A percentile compares a stretch with the other conserved stretches of the same genome.
Conservation (phyloP, 2,113 vertebrate species). For the Hyperopisus bebe region DNA sequence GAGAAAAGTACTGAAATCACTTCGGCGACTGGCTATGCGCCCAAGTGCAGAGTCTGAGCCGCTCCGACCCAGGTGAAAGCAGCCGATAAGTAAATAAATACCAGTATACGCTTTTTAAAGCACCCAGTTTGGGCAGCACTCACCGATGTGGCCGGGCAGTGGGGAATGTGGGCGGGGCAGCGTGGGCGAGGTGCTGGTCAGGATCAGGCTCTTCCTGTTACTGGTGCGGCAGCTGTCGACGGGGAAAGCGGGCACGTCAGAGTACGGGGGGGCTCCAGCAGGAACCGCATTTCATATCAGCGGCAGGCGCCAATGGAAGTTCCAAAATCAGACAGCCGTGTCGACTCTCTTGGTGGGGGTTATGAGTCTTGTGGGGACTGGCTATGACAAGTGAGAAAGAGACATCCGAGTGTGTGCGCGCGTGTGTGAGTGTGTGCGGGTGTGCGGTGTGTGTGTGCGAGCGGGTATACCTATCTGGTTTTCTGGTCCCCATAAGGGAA, state of each 20-base stretch:
- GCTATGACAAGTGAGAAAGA: not conserved
- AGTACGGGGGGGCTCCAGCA: not conserved
- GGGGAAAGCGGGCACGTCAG: not conserved
- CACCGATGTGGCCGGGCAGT: constrained; percentile 83
- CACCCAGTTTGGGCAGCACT: constrained; percentile 25
- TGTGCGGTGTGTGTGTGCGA: not conserved
- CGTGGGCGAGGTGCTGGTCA: constrained; percentile 83
- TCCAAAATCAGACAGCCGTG: not conserved
- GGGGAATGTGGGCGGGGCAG: constrained; percentile 85
- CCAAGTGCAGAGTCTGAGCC: not conserved
- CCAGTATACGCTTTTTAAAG: not conserved
- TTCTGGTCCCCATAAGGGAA: not conserved
- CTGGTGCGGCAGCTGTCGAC: constrained; percentile 64
- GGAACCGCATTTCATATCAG: not conserved
- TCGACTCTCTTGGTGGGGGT: not conserved
- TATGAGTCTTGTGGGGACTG: not conserved
- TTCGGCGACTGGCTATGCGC: not conserved
- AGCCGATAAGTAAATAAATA: not conserved
- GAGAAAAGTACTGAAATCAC: not conserved
- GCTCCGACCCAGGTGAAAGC: not conserved
- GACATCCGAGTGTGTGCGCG: not conserved
- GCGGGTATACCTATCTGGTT: not conserved
- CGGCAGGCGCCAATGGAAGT: not conserved
- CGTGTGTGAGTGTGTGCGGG: not conserved
- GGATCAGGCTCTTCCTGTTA: constrained; percentile 83